phyloP scores from a whole-genome alignment of 2,888 invertebrate genomes.

The Automeris io region DNA sequence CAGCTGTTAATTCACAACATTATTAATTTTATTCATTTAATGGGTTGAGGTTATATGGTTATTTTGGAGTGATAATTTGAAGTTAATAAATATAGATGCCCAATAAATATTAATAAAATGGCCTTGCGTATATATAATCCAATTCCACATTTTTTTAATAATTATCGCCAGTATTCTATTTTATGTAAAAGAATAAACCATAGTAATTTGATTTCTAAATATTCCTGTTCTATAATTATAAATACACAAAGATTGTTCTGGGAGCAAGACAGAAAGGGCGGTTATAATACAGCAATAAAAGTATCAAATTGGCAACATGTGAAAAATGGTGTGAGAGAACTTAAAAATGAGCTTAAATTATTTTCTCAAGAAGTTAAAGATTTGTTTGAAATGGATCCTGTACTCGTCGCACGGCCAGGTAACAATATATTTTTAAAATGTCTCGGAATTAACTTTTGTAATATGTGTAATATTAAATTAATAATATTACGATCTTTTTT shows the following conservation, averaged over 20 bases:
- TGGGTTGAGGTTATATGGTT: too few species aligned
- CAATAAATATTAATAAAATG: conserved; percentile 1
- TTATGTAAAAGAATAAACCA: conserved; percentile 28
- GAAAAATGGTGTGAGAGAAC: conserved; percentile 79
- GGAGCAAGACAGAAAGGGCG: conserved; percentile 78
- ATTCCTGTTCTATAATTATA: conserved; percentile 21
- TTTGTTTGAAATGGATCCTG: conserved; percentile 78
- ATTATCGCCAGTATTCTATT: conserved; percentile 30
- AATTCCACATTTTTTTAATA: conserved; percentile 21
- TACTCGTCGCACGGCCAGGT: conserved; percentile 75
- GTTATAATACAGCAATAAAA: conserved; percentile 65
- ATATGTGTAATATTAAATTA: too few species aligned
- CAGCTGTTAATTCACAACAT: too few species aligned
- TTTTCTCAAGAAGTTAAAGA: conserved; percentile 83
- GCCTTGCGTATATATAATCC: conserved; percentile 23
- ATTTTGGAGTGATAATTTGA: too few species aligned
- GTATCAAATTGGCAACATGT: conserved; percentile 73
- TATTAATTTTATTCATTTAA: too few species aligned
- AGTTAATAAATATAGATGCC: too few species aligned
- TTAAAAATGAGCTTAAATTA: conserved; percentile 81
- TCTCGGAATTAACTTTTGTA: neutral
- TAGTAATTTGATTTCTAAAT: conserved; percentile 22
- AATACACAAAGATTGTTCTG: conserved; percentile 62
- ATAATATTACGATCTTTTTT: too few species aligned
- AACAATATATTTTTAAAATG: conserved; percentile 13